Evolutionary conservation across 1,140 invertebrate species (phyloP).

Genomic region (Onthophagus taurus): DNA sequence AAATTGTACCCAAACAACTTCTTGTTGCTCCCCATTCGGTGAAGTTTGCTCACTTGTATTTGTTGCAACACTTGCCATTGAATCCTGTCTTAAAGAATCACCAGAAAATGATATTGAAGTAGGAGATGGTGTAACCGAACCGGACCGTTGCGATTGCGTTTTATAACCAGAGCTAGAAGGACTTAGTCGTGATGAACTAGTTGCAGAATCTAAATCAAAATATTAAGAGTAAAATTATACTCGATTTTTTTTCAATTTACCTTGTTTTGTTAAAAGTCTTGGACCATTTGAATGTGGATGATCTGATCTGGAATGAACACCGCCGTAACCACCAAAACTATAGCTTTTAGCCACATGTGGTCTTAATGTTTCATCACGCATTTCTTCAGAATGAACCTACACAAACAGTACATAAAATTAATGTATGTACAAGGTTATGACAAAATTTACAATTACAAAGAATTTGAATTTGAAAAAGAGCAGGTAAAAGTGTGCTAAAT

Average conservation of each 20-base stretch:
- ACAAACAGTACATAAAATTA: slow-evolving; percentile 12
- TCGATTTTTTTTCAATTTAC: slow-evolving; percentile 26
- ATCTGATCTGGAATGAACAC: slow-evolving; percentile 37
- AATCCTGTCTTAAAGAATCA: slow-evolving; percentile 24
- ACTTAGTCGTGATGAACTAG: slow-evolving; percentile 62
- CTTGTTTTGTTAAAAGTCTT: slow-evolving; percentile 61
- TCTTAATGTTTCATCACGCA: slow-evolving; percentile 41
- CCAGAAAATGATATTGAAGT: slow-evolving; percentile 40
- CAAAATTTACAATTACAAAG: too few species aligned
- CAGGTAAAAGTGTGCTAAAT: too few species aligned
- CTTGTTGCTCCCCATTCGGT: slow-evolving; percentile 11
- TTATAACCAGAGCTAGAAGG: slow-evolving; percentile 77
- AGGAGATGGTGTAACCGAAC: slow-evolving; percentile 63
- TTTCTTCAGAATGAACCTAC: slow-evolving; percentile 48
- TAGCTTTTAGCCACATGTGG: slow-evolving; percentile 71
- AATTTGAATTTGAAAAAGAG: too few species aligned
- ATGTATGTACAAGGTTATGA: too few species aligned
- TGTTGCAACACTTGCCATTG: slow-evolving; percentile 16
- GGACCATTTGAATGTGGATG: slow-evolving; percentile 40
- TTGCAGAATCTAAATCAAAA: slow-evolving; percentile 49
- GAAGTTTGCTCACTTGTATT: slow-evolving; percentile 19
- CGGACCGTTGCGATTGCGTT: slow-evolving; percentile 61
- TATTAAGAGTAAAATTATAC: background rate
- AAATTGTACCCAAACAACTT: slow-evolving; percentile 75
- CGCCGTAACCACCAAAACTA: slow-evolving; percentile 75